phyloP scores from a whole-genome alignment of 2,888 invertebrate species.

The Limenitis camilla region DNA sequence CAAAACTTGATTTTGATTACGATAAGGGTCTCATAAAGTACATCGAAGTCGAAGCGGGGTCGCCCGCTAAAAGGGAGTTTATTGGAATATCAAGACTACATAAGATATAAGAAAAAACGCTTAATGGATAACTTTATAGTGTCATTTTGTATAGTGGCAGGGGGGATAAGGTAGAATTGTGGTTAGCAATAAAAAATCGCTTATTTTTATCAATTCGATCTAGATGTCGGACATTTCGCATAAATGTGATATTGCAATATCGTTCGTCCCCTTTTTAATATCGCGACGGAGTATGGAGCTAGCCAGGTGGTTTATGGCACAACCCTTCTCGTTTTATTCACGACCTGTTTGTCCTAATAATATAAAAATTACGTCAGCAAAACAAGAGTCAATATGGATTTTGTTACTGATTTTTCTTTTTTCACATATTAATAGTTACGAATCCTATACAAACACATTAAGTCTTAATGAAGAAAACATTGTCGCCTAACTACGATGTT shows the following conservation, averaged over 20 bases:
- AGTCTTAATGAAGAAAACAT: no score
- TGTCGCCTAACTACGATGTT: no score
- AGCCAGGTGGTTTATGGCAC: constrained; percentile 70
- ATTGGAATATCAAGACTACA: background rate
- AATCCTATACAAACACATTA: no score
- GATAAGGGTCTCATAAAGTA: constrained; percentile 40
- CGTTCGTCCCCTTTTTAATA: constrained; percentile 75
- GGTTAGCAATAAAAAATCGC: constrained; percentile 70
- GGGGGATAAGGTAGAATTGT: constrained; percentile 38
- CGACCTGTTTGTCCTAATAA: constrained; percentile 74
- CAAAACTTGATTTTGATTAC: constrained; percentile 57
- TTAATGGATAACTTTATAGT: constrained; percentile 17
- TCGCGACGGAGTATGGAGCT: constrained; percentile 71
- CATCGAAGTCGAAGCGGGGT: constrained; percentile 22
- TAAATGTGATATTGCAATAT: constrained; percentile 75
- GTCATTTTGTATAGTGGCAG: constrained; percentile 10
- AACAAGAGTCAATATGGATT: constrained; percentile 37
- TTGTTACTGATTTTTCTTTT: constrained; percentile 5
- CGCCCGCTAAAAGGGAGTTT: constrained; percentile 11
- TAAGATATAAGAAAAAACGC: constrained; percentile 13
- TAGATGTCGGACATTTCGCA: constrained; percentile 73
- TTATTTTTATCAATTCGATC: constrained; percentile 75
- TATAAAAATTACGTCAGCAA: constrained; percentile 71
- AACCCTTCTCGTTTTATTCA: constrained; percentile 74
- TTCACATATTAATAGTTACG: background rate